These are phyloP conservation scores for Seira sanloemensis DNA, from an alignment of 2,888 invertebrate genomes.

Conservation along the genomic window DNA sequence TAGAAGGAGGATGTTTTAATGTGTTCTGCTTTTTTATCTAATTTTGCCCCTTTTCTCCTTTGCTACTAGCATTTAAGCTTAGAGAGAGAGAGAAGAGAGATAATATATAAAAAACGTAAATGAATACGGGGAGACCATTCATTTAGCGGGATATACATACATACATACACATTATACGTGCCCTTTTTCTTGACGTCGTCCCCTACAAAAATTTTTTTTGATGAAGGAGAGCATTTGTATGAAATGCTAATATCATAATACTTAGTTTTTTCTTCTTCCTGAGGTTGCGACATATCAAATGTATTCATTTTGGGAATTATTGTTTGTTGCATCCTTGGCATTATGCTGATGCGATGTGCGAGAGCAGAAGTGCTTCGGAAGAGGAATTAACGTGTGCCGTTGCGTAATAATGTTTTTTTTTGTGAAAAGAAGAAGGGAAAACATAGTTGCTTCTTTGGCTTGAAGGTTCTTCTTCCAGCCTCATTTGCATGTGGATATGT, in stretches of 20 bases:
- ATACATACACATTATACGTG: constrained; percentile 12
- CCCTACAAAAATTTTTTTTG: constrained; percentile 36
- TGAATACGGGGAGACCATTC: constrained; percentile 16
- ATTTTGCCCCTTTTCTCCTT: background rate
- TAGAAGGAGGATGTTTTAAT: constrained; percentile 7
- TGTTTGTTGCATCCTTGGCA: background rate
- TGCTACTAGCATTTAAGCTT: constrained; percentile 29
- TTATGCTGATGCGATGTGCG: background rate
- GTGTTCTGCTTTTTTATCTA: constrained; percentile 18
- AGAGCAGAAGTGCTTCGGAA: no score
- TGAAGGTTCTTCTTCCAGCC: no score
- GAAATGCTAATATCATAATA: constrained; percentile 8
- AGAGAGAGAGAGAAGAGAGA: background rate
- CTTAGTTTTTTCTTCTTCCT: no score
- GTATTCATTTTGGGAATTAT: background rate
- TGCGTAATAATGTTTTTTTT: background rate
- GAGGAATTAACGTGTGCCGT: background rate
- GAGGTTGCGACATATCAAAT: background rate
- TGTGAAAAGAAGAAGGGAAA: background rate
- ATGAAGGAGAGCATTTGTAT: background rate
- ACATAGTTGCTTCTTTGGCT: no score
- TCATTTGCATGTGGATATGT: no score
- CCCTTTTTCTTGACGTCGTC: constrained; percentile 7
- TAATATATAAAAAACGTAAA: constrained; percentile 3
- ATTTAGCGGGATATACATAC: constrained; percentile 9